Conservation (phyloP, 2,113 vertebrate genomes). For the Callithrix jacchus region DNA sequence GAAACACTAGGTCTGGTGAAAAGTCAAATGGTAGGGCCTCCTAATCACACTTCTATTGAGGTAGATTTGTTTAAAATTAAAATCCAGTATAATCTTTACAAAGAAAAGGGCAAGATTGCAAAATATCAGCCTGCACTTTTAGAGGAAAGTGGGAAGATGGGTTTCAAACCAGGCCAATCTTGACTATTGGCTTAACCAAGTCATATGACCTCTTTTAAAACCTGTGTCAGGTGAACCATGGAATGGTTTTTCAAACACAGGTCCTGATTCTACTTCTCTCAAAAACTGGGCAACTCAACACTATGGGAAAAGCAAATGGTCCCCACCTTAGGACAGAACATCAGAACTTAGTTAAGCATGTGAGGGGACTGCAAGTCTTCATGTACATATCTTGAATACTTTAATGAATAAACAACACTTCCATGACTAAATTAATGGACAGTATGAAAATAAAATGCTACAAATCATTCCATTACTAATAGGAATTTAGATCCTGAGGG, state of each 20-base stretch:
- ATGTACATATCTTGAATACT: background rate
- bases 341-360: background rate
- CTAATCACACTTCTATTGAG: background rate
- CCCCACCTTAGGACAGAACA: background rate
- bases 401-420: background rate
- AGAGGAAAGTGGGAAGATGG: background rate
- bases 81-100: conserved; percentile 28
- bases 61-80: background rate
- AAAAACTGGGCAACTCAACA: background rate
- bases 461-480: background rate
- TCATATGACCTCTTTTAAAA: background rate
- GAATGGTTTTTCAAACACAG: background rate
- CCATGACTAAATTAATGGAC: background rate
- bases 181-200: background rate
- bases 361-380: background rate
- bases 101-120: background rate
- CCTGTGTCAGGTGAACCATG: accelerated
- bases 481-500: background rate
- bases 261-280: background rate
- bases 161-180: background rate
- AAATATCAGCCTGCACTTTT: background rate
- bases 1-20: background rate
- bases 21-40: background rate
- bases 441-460: background rate
- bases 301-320: background rate